A percentile compares a stretch with the other conserved stretches of the same genome.
These are phyloP conservation scores for Tricholaema leucomelas DNA, from an alignment of 2,113 vertebrate species.

Conservation along the genomic window DNA sequence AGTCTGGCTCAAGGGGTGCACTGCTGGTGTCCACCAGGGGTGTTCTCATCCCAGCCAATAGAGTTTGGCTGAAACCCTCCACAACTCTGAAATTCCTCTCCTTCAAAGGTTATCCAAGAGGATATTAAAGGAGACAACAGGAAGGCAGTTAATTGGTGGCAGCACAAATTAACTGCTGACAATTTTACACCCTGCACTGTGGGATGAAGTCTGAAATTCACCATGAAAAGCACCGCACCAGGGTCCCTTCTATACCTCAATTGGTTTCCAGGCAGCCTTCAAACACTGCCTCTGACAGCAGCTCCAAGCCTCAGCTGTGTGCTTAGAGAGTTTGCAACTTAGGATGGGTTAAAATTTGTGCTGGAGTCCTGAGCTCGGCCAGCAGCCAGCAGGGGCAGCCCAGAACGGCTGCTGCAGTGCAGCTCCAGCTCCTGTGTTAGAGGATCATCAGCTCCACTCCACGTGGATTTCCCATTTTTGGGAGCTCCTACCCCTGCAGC, in stretches of 20 bases:
- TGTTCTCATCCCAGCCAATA: not conserved
- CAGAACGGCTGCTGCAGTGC: accelerated
- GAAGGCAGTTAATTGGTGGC: not conserved
- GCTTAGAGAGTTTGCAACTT: not conserved
- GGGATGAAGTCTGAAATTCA: not conserved
- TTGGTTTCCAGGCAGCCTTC: not conserved
- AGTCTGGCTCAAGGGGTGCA: not conserved
- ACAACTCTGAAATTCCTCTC: not conserved
- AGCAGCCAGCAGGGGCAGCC: accelerated
- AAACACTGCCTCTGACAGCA: not conserved
- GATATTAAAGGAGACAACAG: not conserved
- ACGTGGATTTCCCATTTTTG: not conserved
- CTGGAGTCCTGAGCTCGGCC: not conserved
- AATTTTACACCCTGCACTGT: accelerated
- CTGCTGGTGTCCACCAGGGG: not conserved
- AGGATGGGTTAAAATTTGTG: accelerated
- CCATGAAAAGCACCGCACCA: not conserved
- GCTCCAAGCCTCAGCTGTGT: not conserved
- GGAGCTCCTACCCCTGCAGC: not conserved
- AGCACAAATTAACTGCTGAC: not conserved
- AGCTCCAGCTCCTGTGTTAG: not conserved
- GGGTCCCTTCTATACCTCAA: accelerated
- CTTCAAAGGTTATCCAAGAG: not conserved
- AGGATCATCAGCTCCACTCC: not conserved
- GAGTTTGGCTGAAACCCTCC: not conserved